phyloP scores from a whole-genome alignment of 2,888 invertebrate species.

The Dendrolimus houi region DNA sequence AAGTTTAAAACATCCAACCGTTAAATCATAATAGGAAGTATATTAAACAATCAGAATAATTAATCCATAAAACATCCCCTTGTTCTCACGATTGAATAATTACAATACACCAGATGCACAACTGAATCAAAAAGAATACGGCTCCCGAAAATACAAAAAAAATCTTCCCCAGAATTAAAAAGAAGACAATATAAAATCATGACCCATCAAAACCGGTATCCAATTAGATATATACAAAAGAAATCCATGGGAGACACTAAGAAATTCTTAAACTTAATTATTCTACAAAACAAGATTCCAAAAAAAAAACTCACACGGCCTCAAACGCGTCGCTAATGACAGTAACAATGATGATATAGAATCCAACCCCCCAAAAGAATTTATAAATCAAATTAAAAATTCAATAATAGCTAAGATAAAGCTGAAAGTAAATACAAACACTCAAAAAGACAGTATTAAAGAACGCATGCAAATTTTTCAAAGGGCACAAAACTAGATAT shows the following conservation, averaged over 20 bases:
- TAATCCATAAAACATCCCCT: constrained; percentile 49
- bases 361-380: constrained; percentile 57
- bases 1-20: neutral
- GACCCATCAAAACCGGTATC: constrained; percentile 71
- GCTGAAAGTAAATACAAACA: constrained; percentile 59
- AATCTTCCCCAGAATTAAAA: constrained; percentile 43
- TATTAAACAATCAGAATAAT: constrained; percentile 25
- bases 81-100: constrained; percentile 71
- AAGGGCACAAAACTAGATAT: constrained; percentile 64
- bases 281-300: constrained; percentile 44
- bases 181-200: constrained; percentile 57
- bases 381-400: constrained; percentile 61
- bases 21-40: neutral
- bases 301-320: constrained; percentile 50
- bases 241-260: constrained; percentile 50
- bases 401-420: constrained; percentile 64
- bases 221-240: constrained; percentile 66
- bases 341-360: constrained; percentile 57
- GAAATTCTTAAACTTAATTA: constrained; percentile 66
- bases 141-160: constrained; percentile 35
- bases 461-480: constrained; percentile 50
- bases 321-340: constrained; percentile 58
- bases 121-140: constrained; percentile 14
- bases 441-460: constrained; percentile 59
- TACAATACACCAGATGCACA: constrained; percentile 62